Base-by-base conservation (phyloP, 2,888 invertebrate species). In the Pristionchus japonicus region DNA sequence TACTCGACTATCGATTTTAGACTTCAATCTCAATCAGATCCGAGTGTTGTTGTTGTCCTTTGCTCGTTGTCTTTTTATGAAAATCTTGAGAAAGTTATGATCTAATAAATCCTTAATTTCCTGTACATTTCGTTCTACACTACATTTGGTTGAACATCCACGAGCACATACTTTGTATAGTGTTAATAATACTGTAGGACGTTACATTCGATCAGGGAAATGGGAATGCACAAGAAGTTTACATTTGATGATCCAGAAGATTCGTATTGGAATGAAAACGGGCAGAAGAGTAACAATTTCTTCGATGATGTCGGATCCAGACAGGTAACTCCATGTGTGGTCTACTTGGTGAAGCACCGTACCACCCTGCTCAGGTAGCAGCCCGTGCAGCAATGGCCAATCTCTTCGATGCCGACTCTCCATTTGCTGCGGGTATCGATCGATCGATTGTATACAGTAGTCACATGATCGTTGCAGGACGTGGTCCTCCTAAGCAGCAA, bases 211-310 rank as follows among this genome's bases (percentile, higher is more conserved):
- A 37, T 23, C 70, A 74, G 43, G 40, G 6, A 77, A 37, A 92
- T 92, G 92, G 90, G 91, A 40, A 74, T 90, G 17, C 90, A 92
- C 37, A 90, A 91, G 31, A 91, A 92, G 88, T 93, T 93, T 89
- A 92, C 91, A 27, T 93, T 93, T 85, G 93, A 93, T 64, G 90
- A 93, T 77, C 93, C 93, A 0, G 93, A 93, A 86, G 93, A 93
- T 87, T 91, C 92, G 70, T 92, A 92, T 87, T 92, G 92, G 92
- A 92, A 92, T 83, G 91, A 91, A 77, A 89, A 89, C n/a, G 82
- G 82, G n/a, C 92, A 90, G 20, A 89, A 89, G 47, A 84, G 88
- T 4, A 90, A 91, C 6, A 89, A 91, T 20, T 88, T 93, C 40
- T 92, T 92, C 77, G 92, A 92, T 88, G 92, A 92, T 89, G 88